Base-by-base conservation (phyloP, 92 coral and sea anemone species). In the Plumapathes pennacea region DNA sequence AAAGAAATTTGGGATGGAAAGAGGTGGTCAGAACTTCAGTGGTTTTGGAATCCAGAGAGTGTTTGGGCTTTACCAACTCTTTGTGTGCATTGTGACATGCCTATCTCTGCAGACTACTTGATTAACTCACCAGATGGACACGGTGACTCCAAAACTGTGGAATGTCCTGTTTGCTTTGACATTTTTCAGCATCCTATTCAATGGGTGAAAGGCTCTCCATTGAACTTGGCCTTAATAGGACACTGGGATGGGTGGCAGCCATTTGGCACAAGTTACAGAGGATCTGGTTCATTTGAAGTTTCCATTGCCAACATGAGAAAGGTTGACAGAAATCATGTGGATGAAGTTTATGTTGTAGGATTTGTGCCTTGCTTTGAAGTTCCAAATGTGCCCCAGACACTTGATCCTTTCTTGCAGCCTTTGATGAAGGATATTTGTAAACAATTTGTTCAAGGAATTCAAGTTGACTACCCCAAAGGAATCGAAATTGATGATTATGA, bases 231-330 rank as follows among this genome's bases (percentile, higher is more conserved):
- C 10, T 57, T 82, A 0, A 69, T 88, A 28, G 90, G 90, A 0
- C 90, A 88, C 55, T 82, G 49, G 44, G 96, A 82, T 67, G 89
- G 86, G 12, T 87, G 86, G 86, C 86, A 82, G 53, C 79, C 96
- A 37, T 82, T 82, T 71, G 81, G 76, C 9, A 46, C 85, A 36
- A 82, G 85, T 30, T 69, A 47, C 26, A 70, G 86, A 45, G 73
- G 89, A 12, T 87, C 54, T 14, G 89, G 86, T 0, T 82, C 85
- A 7, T 10, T 77, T n/a, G 86, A 87, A 61, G 86, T 87, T 24
- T 33, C 56, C 1, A 28, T 77, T 65, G 95, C 76, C 32, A 82
- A 71, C 38, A 38, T 87, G 78, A 33, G 5, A 39, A 82, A 82
- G 71, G 21, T 2, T 39, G 62, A 81, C 0, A 81, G 85, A 54